Base-by-base conservation (phyloP, 2,113 vertebrate species). In the Catagonus wagneri region DNA sequence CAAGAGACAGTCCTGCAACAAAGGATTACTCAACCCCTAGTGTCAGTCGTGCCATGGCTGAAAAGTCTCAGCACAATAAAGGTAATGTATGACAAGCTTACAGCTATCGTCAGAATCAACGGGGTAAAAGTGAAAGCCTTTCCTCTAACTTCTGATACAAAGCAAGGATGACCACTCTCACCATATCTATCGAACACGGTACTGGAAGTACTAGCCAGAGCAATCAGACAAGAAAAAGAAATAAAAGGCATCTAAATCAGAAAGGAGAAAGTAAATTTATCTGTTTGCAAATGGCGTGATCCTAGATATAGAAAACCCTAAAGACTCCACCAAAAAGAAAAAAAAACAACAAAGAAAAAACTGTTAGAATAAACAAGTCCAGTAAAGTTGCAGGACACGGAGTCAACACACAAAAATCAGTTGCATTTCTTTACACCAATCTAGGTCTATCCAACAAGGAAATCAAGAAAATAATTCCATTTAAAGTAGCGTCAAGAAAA, bases 1-100 rank as follows among this genome's bases (percentile, higher is more conserved):
- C 36, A 19, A 2, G n/a, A 50, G 32, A 10, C 9, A 20, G 50
- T 36, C 63, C 79, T 69, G 36, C 72, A 44, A 4, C 68, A 29
- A 68, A 72, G 36, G 25, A 34, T 12, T 15, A 52, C 9, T 13
- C 25, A 19, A 15, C 54, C 39, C 34, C 10, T 13, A 23, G 27
- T 0, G 9, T 7, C 60, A 19, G 13, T 1, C 7, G 2, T 8
- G 54, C 22, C 78, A 32, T 58, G 36, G 19, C 0, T 11, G 61
- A 76, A 66, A 68, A 65, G 23, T 5, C 39, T 74, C 44, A 34
- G 1, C 60, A 56, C 27, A n/a, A 8, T n/a, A 16, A 81, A 65
- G n/a, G 27, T 65, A 58, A 34, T 29, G 20, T 50, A 44, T 60
- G 17, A 34, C 36, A 86, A 68, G 23, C 36, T 34, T 36, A 71